phyloP scores from a whole-genome alignment of 2,113 vertebrate species.

The Falco punctatus region DNA sequence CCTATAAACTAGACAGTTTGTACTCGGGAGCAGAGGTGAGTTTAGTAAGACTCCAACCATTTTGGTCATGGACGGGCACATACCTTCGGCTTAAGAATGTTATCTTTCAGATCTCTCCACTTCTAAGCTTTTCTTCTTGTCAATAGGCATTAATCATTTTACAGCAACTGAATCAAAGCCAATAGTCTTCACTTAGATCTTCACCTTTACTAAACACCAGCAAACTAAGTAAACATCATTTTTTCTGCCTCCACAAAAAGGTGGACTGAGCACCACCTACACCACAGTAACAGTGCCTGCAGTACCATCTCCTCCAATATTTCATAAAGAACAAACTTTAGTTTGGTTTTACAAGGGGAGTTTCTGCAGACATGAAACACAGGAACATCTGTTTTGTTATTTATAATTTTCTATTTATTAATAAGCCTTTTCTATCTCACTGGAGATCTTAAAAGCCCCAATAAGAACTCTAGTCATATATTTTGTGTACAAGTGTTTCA shows the following conservation, averaged over 20 bases:
- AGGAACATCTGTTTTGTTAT: background rate
- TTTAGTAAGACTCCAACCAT: background rate
- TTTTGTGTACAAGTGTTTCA: background rate
- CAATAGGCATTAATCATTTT: background rate
- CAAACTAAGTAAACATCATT: background rate
- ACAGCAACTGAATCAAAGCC: background rate
- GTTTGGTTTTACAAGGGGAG: background rate
- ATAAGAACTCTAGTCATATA: background rate
- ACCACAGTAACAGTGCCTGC: background rate
- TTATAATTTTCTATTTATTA: background rate
- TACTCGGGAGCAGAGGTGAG: background rate
- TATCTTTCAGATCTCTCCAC: background rate
- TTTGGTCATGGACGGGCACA: background rate
- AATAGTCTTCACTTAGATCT: background rate
- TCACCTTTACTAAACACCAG: background rate
- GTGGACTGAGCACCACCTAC: background rate
- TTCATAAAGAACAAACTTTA: background rate
- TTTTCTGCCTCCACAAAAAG: background rate
- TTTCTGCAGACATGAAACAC: background rate
- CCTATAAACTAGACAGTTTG: background rate
- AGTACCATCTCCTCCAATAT: background rate
- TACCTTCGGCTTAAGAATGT: background rate
- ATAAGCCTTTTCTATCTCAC: background rate
- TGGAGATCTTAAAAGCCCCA: background rate
- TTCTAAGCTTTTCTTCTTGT: background rate